Base-by-base conservation (phyloP, 2,888 invertebrate genomes). In the Noctua fimbriata region DNA sequence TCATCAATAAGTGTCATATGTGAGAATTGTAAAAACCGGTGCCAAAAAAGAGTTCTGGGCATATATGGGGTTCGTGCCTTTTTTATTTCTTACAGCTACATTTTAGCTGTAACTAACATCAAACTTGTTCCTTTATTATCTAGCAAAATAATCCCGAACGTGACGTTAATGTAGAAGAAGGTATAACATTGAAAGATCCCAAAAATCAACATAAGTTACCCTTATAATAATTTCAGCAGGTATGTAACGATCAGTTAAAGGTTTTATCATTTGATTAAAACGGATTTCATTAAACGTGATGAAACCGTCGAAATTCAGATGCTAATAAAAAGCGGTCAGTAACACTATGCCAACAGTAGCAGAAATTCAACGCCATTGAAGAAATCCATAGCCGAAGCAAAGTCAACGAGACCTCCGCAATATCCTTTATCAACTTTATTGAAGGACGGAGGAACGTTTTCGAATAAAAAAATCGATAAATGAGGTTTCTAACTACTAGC, bases 171-270 rank as follows among this genome's bases (percentile, higher is more conserved):
- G 28, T 86, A 83, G 86, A 90, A 88, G 89, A 84, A 85, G 88
- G 92, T 79, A 90, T 91, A 87, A 91, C 80, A 92, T 86, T 83
- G 86, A 79, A 90, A 82, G 84, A 85, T 88, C 86, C 81, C 79
- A 44, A 89, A 89, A 91, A 88, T 89, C 89, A 88, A 88, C 87
- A 89, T 84, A 88, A 91, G 89, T 89, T 87, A 80, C 78, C 75
- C 81, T 79, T 70, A 75, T 76, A 77, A 87, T 88, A 84, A 89
- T 88, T 90, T 87, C 83, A 82, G 78, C 21, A 67, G 85, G 78
- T 66, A 66, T 75, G 44, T 74, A 58, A n/a, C n/a, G 24, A 24
- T 52, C 73, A 41, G 41, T 55, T 66, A 74, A 77, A 24, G 14
- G 44, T 32, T 47, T 58, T 36, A 58, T 67, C 58, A 36, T 28